phyloP scores from a whole-genome alignment of 2,113 vertebrate genomes.

The Ivindomyrus marchei region DNA sequence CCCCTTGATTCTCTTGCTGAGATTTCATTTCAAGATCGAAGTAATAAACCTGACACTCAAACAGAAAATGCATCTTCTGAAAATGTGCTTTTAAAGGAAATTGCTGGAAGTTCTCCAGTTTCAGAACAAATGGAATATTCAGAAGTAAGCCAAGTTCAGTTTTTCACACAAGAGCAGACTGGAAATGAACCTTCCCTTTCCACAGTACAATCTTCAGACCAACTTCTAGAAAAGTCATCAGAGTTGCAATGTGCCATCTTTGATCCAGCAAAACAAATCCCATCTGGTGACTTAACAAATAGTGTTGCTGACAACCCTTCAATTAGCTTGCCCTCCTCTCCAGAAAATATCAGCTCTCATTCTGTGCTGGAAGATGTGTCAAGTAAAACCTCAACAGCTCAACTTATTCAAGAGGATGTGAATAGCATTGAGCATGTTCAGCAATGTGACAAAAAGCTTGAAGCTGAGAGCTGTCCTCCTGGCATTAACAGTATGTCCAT shows the following conservation, averaged over 20 bases:
- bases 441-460: constrained; percentile 51
- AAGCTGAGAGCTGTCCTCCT: constrained; percentile 32
- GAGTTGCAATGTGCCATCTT: constrained; percentile 34
- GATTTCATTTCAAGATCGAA: constrained; percentile 40
- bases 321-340: constrained; percentile 12
- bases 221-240: constrained; percentile 36
- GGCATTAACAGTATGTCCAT: constrained; percentile 31
- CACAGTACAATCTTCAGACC: constrained; percentile 3
- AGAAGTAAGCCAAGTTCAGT: background rate
- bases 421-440: background rate
- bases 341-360: constrained; percentile 31
- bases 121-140: constrained; percentile 12
- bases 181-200: constrained; percentile 17
- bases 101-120: background rate
- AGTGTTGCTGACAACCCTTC: constrained; percentile 22
- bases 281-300: constrained; percentile 23
- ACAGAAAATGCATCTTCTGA: background rate
- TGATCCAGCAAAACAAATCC: background rate
- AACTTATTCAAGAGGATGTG: background rate
- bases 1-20: constrained; percentile 46
- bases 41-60: constrained; percentile 27
- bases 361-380: constrained; percentile 19
- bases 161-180: constrained; percentile 5
- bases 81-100: constrained; percentile 6
- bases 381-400: background rate